Conservation (phyloP, 2,797 vertebrate species). For the Moxostoma hubbsi region DNA sequence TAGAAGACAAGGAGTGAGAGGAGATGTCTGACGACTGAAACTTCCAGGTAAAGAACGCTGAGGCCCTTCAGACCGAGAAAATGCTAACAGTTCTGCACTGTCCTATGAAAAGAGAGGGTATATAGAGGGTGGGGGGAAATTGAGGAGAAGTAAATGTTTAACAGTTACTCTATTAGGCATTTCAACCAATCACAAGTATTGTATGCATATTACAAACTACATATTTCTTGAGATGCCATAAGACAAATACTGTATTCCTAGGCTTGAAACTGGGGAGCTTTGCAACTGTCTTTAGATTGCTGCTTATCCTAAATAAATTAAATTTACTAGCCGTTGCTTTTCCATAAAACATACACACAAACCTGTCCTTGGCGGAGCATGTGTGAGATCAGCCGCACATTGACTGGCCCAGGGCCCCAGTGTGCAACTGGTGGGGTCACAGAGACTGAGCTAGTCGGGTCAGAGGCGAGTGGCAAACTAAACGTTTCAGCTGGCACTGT, state of each 20-base stretch:
- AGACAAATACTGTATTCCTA: too few species aligned
- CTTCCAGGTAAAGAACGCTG: constrained; percentile 71
- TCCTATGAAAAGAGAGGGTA: constrained; percentile 70
- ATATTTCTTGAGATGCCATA: too few species aligned
- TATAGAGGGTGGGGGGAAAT: neutral
- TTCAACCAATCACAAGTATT: too few species aligned
- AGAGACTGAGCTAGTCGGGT: constrained; percentile 65
- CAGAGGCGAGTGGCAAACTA: constrained; percentile 73
- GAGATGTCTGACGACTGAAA: constrained; percentile 71
- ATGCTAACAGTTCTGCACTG: constrained; percentile 78
- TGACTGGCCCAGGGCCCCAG: constrained; percentile 76
- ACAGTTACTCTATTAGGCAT: too few species aligned
- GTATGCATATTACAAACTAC: too few species aligned
- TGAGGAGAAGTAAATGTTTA: neutral
- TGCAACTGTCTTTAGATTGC: too few species aligned
- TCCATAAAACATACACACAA: neutral
- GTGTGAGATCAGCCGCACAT: constrained; percentile 76
- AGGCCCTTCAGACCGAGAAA: constrained; percentile 72
- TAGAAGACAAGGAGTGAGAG: constrained; percentile 76
- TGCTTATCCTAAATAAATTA: too few species aligned
- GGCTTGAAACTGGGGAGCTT: too few species aligned
- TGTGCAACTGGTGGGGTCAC: constrained; percentile 78
- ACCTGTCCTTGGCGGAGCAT: constrained; percentile 79
- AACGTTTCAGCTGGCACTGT: constrained; percentile 71
- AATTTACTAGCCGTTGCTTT: too few species aligned